Base-by-base conservation (phyloP, 2,797 vertebrate genomes). In the Geotrypetes seraphini region DNA sequence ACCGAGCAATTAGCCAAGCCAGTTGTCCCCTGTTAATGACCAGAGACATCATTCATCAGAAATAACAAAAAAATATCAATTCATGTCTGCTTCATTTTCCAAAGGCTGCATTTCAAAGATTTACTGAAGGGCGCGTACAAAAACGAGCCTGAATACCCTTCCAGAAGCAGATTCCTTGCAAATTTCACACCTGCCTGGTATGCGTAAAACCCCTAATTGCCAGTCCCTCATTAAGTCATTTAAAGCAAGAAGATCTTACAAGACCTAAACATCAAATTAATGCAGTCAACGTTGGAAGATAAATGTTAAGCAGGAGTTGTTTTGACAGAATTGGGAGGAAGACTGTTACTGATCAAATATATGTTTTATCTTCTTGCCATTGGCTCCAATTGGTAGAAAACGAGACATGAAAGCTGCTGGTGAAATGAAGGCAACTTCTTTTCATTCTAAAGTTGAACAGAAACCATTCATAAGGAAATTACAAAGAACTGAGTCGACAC, bases 201-300 rank as follows among this genome's bases (percentile, higher is more conserved):
- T 43, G 25, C 39, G 28, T 33, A 29, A 40, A 55, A 25, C 11
- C 19, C 0, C 40, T 56, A 44, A 56, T 15, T 50, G 49, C n/a
- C 33, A 25, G 22, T 7, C 43, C 37, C 49, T 50, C 3, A 0
- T 64, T 44, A 47, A 18, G 21, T 14, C 26, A 10, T 33, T 22
- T 25, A 20, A 4, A 16, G 36, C 10, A 38, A 27, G 23, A 28
- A 3, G 11, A 18, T 13, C 24, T 3, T 0, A 8, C 19, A 8
- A 19, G 22, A 11, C 22, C 2, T 1, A 25, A 31, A 28, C 16
- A 28, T 7, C 23, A 29, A 31, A 27, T 33, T n/a, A 39, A 23
- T 0, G 1, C 27, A 19, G n/a, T 23, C 4, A 1, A 1, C 13
- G 33, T 8, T 36, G 17, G 8, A 1, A 0, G 23, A 27, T n/a